Evolutionary conservation across 2,888 invertebrate genomes (phyloP), one percentile per base, ranked within the genome.

Genomic region (Atethmia centrago): DNA sequence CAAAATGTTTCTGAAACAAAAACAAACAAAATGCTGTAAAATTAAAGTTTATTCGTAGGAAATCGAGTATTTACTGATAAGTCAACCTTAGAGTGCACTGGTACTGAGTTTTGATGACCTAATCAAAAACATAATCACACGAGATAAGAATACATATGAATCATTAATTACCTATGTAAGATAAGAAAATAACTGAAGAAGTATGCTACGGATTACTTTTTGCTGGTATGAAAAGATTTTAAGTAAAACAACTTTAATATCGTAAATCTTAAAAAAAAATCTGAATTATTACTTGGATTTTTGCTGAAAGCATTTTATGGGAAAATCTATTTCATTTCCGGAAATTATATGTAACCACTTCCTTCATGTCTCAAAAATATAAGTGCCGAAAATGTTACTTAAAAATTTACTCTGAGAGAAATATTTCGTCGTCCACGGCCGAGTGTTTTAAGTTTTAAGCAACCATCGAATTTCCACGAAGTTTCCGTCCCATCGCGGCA

Each of bases 391-490:
- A 77, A 47, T 56, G 31, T 47, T 55, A 56, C 79, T 67, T 65
- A 42, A 68, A 79, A 68, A 62, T 56, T 55, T 74, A 72, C 36
- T 62, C 31, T 16, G 56, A 68, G 36, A 71, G 68, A 75, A 79
- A 80, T 69, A 61, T 71, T 79, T 79, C 62, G 42, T 74, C 47
- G 83, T 83, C 69, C 65, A 77, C 77, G 65, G 87, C 47, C 64
- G 56, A 65, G 58, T 47, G 69, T 74, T 83, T 83, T 85, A 90
- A 89, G 86, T 91, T 88, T 88, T 84, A 77, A 79, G 74, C 83
- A 89, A 86, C 88, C 87, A 66, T 80, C 62, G 85, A 90, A 91
- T 90, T 91, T 90, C 87, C 86, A 75, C 80, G 78, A 79, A 91
- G 85, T 90, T 92, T 87, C 83, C 85, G 76, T 79, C 83, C 87